phyloP scores from a whole-genome alignment of 2,888 invertebrate genomes.

The Lymantria monacha region DNA sequence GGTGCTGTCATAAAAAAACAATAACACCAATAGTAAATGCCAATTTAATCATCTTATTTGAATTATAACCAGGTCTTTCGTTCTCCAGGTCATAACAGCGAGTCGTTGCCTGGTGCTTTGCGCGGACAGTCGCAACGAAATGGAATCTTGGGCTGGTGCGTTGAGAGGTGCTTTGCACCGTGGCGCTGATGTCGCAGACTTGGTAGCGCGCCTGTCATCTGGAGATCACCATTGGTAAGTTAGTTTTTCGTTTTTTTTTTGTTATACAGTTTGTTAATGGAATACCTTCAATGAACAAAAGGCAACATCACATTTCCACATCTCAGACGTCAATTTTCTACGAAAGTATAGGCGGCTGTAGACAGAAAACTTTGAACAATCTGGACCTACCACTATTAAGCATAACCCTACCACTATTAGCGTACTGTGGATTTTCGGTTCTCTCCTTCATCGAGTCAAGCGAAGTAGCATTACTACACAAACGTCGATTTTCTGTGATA shows the following conservation, averaged over 20 bases:
- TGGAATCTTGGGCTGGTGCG: constrained; percentile 96
- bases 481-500: no score
- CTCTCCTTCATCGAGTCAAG: no score
- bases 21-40: no score
- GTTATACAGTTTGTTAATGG: constrained; percentile 90
- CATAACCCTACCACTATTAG: no score
- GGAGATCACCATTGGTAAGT: constrained; percentile 75
- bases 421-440: no score
- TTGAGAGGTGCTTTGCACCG: constrained; percentile 86
- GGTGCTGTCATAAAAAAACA: no score
- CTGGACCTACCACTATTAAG: no score
- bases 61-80: constrained; percentile 3
- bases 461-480: no score
- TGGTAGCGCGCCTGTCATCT: constrained; percentile 81
- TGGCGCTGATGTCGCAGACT: constrained; percentile 78
- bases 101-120: constrained; percentile 90
- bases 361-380: no score
- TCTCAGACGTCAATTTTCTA: no score
- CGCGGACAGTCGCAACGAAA: constrained; percentile 90
- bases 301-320: no score
- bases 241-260: constrained; percentile 78
- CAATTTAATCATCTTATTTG: not conserved
- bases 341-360: no score
- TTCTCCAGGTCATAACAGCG: constrained; percentile 86
- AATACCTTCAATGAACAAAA: not conserved